Percentiles rank a stretch among this genome's conserved stretches.
phyloP scores from a whole-genome alignment of 2,888 invertebrate species.

The Pyrrhopygopsis socrates region DNA sequence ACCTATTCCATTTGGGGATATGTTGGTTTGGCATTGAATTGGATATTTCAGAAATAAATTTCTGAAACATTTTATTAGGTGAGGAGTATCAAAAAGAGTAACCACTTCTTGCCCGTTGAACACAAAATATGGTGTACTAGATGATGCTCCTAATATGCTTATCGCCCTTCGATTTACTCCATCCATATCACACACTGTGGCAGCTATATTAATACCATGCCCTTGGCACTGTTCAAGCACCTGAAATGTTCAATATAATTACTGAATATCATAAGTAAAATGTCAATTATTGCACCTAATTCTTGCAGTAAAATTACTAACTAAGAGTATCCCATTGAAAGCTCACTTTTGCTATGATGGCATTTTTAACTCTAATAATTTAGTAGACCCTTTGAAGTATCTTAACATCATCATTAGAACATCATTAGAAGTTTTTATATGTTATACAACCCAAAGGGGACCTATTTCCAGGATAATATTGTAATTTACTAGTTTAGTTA shows the following conservation, averaged over 20 bases:
- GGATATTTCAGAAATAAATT: neutral
- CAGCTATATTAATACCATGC: neutral
- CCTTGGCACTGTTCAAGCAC: neutral
- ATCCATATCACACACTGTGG: neutral
- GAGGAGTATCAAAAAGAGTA: neutral
- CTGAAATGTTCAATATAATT: neutral
- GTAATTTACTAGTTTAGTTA: too few species aligned
- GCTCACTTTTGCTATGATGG: too few species aligned
- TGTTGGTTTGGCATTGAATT: neutral
- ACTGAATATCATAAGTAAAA: neutral
- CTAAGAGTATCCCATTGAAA: neutral
- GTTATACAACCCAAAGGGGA: too few species aligned
- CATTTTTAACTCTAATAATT: too few species aligned
- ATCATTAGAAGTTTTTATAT: too few species aligned
- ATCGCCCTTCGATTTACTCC: neutral
- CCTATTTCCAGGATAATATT: too few species aligned
- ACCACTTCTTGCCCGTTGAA: neutral
- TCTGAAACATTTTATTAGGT: neutral
- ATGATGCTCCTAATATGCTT: neutral
- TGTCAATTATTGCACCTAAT: too few species aligned
- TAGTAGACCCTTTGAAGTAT: too few species aligned
- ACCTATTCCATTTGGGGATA: neutral
- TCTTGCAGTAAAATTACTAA: neutral
- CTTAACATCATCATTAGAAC: too few species aligned
- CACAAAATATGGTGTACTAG: neutral